These are phyloP conservation scores for Nannoperca obscura DNA, from an alignment of 2,797 vertebrate genomes.

Conservation along the genomic window DNA sequence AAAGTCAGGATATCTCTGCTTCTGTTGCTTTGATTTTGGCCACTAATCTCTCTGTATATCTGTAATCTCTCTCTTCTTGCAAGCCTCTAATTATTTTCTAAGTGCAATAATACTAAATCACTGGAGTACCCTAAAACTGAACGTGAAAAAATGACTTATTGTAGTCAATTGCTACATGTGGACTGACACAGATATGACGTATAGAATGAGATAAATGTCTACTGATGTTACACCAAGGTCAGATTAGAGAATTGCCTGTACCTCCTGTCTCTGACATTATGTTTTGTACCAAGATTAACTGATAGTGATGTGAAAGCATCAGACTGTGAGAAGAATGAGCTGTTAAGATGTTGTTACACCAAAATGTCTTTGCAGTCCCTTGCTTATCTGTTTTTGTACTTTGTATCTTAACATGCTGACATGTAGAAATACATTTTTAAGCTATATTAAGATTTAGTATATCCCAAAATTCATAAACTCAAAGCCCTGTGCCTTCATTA, in stretches of 20 bases:
- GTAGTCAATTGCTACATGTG: neutral
- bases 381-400: neutral
- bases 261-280: slow-evolving; percentile 1
- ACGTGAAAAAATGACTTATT: neutral
- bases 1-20: neutral
- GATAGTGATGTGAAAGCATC: neutral
- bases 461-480: neutral
- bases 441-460: neutral
- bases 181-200: neutral
- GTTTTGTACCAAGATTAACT: neutral
- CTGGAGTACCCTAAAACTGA: neutral
- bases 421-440: neutral
- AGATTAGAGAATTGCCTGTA: neutral
- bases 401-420: neutral
- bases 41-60: neutral
- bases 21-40: neutral
- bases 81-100: neutral
- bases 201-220: neutral
- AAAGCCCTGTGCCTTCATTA: neutral
- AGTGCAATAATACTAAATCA: neutral
- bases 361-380: neutral
- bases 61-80: neutral
- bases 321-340: neutral
- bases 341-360: neutral
- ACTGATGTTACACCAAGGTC: neutral